A percentile compares a stretch with the other conserved stretches of the same genome.
phyloP scores from a whole-genome alignment of 2,888 invertebrate species.

The Cheilosia vulpina region DNA sequence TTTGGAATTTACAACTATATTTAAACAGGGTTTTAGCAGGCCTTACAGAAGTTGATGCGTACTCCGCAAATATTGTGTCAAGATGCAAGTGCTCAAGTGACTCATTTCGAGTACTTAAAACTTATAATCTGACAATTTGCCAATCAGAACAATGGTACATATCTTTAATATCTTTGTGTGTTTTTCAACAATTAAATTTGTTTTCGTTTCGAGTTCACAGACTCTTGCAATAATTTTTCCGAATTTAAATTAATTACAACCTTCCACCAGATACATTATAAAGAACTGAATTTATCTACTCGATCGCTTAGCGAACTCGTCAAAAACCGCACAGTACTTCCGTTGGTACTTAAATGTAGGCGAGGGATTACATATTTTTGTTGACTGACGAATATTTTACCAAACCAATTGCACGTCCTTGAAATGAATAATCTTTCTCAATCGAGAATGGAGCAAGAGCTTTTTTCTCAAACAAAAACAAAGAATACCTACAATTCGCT shows the following conservation, averaged over 20 bases:
- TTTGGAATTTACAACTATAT: no score
- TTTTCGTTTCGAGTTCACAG: conserved; percentile 1
- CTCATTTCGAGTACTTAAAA: no score
- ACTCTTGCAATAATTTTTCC: neutral
- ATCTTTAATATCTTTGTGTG: neutral
- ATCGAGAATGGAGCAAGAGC: conserved; percentile 5
- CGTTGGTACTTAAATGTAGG: conserved; percentile 25
- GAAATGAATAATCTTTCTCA: conserved; percentile 27
- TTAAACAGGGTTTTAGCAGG: no score
- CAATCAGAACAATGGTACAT: neutral
- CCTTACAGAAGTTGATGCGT: no score
- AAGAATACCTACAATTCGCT: neutral
- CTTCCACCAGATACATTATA: neutral
- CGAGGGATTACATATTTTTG: conserved; percentile 19
- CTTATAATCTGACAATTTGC: neutral
- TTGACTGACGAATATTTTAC: conserved; percentile 49
- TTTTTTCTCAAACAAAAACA: neutral
- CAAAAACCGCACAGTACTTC: conserved; percentile 8
- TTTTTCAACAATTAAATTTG: neutral
- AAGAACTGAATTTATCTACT: conserved; percentile 12
- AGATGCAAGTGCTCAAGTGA: no score
- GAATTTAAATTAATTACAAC: conserved; percentile 2
- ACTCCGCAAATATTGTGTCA: no score
- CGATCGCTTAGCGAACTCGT: conserved; percentile 3
- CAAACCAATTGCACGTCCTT: conserved; percentile 49